These are phyloP conservation scores for Drosophila flavopinicola DNA, from an alignment of 2,888 invertebrate genomes.

Conservation along the genomic window DNA sequence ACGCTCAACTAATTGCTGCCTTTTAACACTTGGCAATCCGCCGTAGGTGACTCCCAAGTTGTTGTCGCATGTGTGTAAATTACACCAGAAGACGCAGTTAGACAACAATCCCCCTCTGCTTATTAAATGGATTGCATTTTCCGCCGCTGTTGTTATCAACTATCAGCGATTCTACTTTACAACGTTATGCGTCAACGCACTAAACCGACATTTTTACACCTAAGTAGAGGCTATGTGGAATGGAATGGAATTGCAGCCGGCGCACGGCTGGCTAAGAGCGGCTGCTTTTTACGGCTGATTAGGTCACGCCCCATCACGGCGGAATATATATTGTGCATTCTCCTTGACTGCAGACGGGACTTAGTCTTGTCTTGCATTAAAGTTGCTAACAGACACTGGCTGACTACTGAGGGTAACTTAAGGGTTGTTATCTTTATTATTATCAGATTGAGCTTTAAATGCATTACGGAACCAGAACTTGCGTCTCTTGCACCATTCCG, in stretches of 20 bases:
- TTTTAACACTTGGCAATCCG: conserved; percentile 66
- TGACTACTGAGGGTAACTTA: background rate
- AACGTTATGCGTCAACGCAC: conserved; percentile 74
- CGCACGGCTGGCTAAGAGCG: conserved; percentile 19
- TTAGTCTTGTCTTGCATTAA: conserved; percentile 10
- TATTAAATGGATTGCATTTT: conserved; percentile 62
- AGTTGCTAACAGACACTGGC: background rate
- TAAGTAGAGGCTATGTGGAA: conserved; percentile 52
- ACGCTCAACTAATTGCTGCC: conserved; percentile 63
- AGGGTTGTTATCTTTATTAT: conserved; percentile 1
- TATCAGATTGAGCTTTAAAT: background rate
- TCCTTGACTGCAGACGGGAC: background rate
- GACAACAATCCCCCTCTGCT: conserved; percentile 18
- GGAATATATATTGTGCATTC: conserved; percentile 19
- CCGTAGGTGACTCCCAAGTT: conserved; percentile 25
- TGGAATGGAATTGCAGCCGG: conserved; percentile 16
- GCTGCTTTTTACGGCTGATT: conserved; percentile 72
- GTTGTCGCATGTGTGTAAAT: conserved; percentile 41
- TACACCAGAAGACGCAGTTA: conserved; percentile 47
- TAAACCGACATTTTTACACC: conserved; percentile 80
- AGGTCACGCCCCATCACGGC: conserved; percentile 30
- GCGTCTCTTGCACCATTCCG: too few species aligned
- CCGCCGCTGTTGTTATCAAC: conserved; percentile 56
- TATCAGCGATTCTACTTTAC: conserved; percentile 56
- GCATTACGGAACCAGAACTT: background rate